Evolutionary conservation across 2,888 invertebrate species (phyloP).

Genomic region (Drosophila prolongata): DNA sequence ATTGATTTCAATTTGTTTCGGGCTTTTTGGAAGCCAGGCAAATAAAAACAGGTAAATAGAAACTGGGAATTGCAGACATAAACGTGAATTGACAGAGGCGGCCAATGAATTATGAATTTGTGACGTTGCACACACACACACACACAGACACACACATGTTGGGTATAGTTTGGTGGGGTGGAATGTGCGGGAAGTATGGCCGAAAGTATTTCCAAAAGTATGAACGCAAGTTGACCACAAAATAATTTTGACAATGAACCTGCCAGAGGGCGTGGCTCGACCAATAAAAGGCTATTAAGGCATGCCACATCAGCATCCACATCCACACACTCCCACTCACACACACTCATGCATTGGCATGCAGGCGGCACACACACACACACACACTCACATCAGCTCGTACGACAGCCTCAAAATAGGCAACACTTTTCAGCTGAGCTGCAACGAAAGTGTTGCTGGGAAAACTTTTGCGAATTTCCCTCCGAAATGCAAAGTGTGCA

Average conservation of each 20-base stretch:
- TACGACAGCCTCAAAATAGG: conserved; percentile 62
- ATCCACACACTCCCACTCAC: background rate
- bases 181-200: conserved; percentile 2
- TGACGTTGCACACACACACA: no score
- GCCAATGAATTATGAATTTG: conserved; percentile 29
- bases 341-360: conserved; percentile 16
- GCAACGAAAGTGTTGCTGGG: conserved; percentile 73
- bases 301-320: conserved; percentile 45
- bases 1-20: conserved; percentile 9
- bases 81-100: conserved; percentile 12
- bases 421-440: conserved; percentile 71
- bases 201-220: conserved; percentile 61
- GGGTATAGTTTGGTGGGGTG: conserved; percentile 7
- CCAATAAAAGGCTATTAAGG: conserved; percentile 61
- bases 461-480: conserved; percentile 75
- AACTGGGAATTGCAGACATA: conserved; percentile 23
- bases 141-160: background rate
- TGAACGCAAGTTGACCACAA: conserved; percentile 80
- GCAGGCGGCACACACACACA: conserved; percentile 10
- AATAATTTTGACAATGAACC: conserved; percentile 80
- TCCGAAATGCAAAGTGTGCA: conserved; percentile 78
- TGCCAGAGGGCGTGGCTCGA: conserved; percentile 35
- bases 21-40: conserved; percentile 11
- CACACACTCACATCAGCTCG: background rate
- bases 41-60: conserved; percentile 28